Percentiles rank a stretch among this genome's conserved stretches.
These are phyloP conservation scores for Phymastichus coffea DNA, from an alignment of 1,140 invertebrate species.

Conservation along the genomic window DNA sequence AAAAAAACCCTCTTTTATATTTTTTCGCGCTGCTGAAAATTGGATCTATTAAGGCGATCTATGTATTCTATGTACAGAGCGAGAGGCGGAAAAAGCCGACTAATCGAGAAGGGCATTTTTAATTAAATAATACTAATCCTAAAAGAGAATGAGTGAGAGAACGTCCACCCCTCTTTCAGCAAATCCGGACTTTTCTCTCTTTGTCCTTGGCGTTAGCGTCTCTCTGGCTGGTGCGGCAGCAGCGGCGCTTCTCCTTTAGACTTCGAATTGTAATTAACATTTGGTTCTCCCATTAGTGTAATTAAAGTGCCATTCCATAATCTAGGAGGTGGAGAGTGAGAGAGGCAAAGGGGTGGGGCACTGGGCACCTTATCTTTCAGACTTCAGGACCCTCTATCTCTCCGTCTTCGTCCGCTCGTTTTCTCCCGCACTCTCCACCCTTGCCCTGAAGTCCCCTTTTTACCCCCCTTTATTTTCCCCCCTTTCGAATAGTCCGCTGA, in stretches of 20 bases:
- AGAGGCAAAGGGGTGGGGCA: no score
- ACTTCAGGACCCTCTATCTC: slow-evolving; percentile 46
- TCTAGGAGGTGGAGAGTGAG: slow-evolving; percentile 54
- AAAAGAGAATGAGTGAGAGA: no score
- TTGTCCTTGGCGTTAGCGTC: slow-evolving; percentile 32
- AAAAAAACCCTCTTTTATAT: no score
- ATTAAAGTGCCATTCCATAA: slow-evolving; percentile 68
- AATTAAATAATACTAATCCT: slow-evolving; percentile 60
- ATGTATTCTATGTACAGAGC: no score
- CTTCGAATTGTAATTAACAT: slow-evolving; percentile 74
- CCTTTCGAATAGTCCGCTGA: no score
- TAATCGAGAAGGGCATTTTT: slow-evolving; percentile 53
- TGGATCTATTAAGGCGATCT: slow-evolving; percentile 28
- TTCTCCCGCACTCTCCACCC: not conserved
- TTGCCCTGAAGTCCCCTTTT: not conserved
- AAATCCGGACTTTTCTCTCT: slow-evolving; percentile 28
- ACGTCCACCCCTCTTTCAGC: slow-evolving; percentile 35
- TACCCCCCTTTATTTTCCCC: not conserved
- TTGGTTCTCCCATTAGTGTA: slow-evolving; percentile 71
- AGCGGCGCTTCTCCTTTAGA: slow-evolving; percentile 61
- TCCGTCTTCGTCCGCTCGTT: not conserved
- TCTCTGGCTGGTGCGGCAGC: slow-evolving; percentile 52
- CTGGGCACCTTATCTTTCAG: slow-evolving; percentile 58
- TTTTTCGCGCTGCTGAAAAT: no score
- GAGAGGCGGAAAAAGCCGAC: no score